Evolutionary conservation across 2,113 vertebrate species (phyloP).

Genomic region (Oryzias woworae): DNA sequence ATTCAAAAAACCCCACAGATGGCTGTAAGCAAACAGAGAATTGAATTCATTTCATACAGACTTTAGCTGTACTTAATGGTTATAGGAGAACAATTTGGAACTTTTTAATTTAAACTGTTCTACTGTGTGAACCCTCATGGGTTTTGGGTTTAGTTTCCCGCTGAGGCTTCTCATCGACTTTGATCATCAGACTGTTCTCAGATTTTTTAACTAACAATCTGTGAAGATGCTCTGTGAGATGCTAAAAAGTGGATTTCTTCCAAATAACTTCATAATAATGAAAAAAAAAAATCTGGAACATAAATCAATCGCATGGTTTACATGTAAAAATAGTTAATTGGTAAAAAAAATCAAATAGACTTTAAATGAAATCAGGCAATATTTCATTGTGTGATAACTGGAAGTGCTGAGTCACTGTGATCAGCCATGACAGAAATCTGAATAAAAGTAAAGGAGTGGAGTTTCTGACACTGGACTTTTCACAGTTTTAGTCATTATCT

Average conservation of each 20-base stretch:
- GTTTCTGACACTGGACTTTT: too few relatives aligned
- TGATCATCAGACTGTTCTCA: constrained; percentile 8
- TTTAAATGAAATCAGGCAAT: too few relatives aligned
- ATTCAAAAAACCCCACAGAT: constrained; percentile 12
- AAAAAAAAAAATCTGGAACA: too few relatives aligned
- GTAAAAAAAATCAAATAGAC: too few relatives aligned
- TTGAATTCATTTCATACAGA: not conserved
- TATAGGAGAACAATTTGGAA: not conserved
- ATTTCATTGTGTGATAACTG: too few relatives aligned
- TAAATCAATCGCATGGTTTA: too few relatives aligned
- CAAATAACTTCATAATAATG: constrained; percentile 28
- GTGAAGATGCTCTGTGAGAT: constrained; percentile 22
- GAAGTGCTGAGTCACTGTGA: too few relatives aligned
- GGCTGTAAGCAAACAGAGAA: not conserved
- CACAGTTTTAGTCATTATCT: too few relatives aligned
- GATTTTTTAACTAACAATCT: constrained; percentile 2
- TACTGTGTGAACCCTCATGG: not conserved
- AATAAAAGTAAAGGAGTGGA: too few relatives aligned
- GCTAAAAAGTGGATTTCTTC: constrained; percentile 26
- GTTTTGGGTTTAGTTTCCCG: constrained; percentile 8
- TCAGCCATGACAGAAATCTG: too few relatives aligned
- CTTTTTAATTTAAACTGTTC: constrained; percentile 1
- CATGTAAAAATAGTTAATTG: too few relatives aligned
- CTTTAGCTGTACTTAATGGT: not conserved
- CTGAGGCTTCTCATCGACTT: constrained; percentile 5